phyloP scores from a whole-genome alignment of 2,888 invertebrate genomes.

The Tridacna crocea region DNA sequence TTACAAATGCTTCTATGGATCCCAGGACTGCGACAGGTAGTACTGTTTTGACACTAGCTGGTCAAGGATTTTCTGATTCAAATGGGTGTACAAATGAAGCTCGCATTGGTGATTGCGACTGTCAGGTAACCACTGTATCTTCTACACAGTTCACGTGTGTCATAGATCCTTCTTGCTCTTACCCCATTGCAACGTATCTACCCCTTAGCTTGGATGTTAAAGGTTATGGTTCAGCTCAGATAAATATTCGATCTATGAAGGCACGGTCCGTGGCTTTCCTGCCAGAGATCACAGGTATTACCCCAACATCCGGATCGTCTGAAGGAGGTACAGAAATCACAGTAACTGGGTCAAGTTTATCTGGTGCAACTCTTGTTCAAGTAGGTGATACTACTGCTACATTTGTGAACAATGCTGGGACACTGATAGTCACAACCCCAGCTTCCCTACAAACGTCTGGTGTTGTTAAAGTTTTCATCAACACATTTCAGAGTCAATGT shows the following conservation, averaged over 20 bases:
- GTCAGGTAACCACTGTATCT: conserved; percentile 27
- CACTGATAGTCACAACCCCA: conserved; percentile 49
- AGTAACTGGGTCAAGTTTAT: conserved; percentile 62
- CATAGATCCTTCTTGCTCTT: conserved; percentile 31
- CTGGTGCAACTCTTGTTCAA: conserved; percentile 36
- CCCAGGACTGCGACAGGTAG: conserved; percentile 44
- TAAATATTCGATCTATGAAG: conserved; percentile 24
- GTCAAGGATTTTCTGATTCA: conserved; percentile 58
- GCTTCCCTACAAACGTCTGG: conserved; percentile 27
- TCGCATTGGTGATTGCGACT: conserved; percentile 52
- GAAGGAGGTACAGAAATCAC: conserved; percentile 59
- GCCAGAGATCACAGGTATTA: conserved; percentile 42
- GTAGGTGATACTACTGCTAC: conserved; percentile 59
- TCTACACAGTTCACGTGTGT: conserved; percentile 38
- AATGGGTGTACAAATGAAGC: conserved; percentile 65
- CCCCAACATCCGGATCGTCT: conserved; percentile 51
- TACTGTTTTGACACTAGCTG: conserved; percentile 57
- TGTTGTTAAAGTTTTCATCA: conserved; percentile 19
- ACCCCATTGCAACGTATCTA: conserved; percentile 38
- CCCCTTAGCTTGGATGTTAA: conserved; percentile 42
- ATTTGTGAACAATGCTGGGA: conserved; percentile 47
- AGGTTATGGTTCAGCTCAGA: conserved; percentile 49
- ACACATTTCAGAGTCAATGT: conserved; percentile 38
- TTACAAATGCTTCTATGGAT: not conserved
- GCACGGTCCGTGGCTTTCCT: conserved; percentile 43